phyloP scores from a whole-genome alignment of 1,140 invertebrate species.

The Pseudobourletiella spinata region DNA sequence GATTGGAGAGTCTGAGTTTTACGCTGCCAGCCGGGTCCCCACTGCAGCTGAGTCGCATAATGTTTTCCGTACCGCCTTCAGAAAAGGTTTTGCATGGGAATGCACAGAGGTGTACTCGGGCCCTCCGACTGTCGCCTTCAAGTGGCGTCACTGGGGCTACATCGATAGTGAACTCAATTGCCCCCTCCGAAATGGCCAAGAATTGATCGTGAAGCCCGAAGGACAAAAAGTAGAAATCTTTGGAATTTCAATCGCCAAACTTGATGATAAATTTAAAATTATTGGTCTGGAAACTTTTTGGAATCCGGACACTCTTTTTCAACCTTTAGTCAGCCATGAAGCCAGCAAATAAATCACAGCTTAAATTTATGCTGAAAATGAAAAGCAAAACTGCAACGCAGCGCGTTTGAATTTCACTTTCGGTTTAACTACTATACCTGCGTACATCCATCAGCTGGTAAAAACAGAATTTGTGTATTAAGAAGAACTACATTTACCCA shows the following conservation, averaged over 20 bases:
- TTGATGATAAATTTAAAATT: slow-evolving; percentile 20
- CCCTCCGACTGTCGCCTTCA: slow-evolving; percentile 23
- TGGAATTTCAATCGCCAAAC: background rate
- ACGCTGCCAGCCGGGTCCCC: slow-evolving; percentile 7
- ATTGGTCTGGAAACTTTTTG: slow-evolving; percentile 20
- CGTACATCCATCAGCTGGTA: too few species aligned
- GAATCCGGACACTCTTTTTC: slow-evolving; percentile 6
- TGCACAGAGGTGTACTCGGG: slow-evolving; percentile 21
- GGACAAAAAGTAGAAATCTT: slow-evolving; percentile 13
- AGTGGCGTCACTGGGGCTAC: slow-evolving; percentile 32
- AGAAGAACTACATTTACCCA: too few species aligned
- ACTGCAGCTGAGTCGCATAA: slow-evolving; percentile 8
- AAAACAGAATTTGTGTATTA: too few species aligned
- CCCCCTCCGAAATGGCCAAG: slow-evolving; percentile 18
- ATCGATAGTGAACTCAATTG: slow-evolving; percentile 14
- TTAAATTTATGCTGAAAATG: too few species aligned
- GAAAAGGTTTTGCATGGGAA: slow-evolving; percentile 23
- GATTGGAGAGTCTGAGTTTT: slow-evolving; percentile 20
- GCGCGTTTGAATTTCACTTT: too few species aligned
- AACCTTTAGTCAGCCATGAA: background rate
- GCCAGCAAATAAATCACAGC: too few species aligned
- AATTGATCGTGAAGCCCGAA: slow-evolving; percentile 1
- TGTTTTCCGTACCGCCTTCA: slow-evolving; percentile 12
- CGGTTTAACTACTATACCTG: too few species aligned
- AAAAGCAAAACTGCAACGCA: too few species aligned